Evolutionary conservation across 2,888 invertebrate genomes (phyloP).

Genomic region (Xiphydria camelus): DNA sequence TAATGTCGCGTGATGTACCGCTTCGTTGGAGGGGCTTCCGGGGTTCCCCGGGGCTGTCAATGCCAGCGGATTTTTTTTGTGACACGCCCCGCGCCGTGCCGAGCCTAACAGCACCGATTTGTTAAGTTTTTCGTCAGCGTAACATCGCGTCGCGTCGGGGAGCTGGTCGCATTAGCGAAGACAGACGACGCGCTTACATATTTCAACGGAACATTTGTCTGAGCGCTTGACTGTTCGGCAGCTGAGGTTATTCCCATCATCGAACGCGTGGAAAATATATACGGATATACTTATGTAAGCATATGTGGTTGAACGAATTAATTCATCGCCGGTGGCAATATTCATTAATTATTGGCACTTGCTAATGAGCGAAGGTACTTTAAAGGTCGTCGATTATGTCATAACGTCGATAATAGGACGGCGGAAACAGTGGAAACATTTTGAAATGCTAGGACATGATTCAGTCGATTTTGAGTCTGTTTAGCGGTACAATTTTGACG

Average conservation of each 20-base stretch:
- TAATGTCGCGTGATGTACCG: conserved; percentile 31
- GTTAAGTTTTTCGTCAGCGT: conserved; percentile 35
- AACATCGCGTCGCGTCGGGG: conserved; percentile 8
- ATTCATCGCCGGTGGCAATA: conserved; percentile 33
- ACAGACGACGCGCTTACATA: conserved; percentile 25
- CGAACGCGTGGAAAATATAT: too few species aligned
- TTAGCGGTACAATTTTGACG: too few species aligned
- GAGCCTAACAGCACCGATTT: conserved; percentile 37
- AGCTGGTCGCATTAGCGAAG: conserved; percentile 3
- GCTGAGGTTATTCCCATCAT: too few species aligned
- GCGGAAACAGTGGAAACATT: too few species aligned
- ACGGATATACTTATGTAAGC: too few species aligned
- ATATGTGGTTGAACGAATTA: too few species aligned
- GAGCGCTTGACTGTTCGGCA: too few species aligned
- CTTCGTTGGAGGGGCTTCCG: conserved; percentile 3
- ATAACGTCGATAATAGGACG: conserved; percentile 33
- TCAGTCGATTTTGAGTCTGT: too few species aligned
- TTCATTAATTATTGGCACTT: conserved; percentile 43
- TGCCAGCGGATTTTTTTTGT: conserved; percentile 30
- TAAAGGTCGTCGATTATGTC: conserved; percentile 41
- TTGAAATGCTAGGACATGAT: too few species aligned
- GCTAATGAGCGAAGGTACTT: conserved; percentile 37
- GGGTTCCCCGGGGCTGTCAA: conserved; percentile 23
- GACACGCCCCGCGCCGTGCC: conserved; percentile 19
- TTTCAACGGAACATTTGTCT: conserved; percentile 42